Evolutionary conservation across 1,140 invertebrate species (phyloP).

Genomic region (Bombus terrestris): DNA sequence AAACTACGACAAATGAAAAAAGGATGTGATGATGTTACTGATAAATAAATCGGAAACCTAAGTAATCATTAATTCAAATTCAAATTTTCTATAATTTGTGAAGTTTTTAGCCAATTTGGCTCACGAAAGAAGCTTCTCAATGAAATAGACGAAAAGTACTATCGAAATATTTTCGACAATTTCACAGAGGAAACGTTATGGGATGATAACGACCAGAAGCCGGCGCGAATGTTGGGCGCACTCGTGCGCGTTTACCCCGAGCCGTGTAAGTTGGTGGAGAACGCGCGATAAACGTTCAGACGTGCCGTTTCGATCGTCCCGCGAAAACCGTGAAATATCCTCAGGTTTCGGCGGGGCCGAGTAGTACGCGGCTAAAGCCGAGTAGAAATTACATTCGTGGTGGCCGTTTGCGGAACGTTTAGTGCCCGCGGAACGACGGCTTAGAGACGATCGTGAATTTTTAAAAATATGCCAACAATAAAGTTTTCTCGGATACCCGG

Average conservation of each 20-base stretch:
- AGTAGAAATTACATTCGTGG: constrained; percentile 52
- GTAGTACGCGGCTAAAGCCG: constrained; percentile 42
- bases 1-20: too few relatives aligned
- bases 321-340: constrained; percentile 67
- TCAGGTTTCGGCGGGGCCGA: constrained; percentile 39
- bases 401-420: constrained; percentile 62
- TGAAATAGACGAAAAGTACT: background rate
- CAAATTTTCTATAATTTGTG: background rate
- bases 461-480: constrained; percentile 65
- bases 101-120: background rate
- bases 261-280: constrained; percentile 2
- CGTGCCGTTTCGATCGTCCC: constrained; percentile 57
- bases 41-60: too few relatives aligned
- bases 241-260: background rate
- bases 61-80: too few relatives aligned
- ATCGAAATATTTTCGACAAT: background rate
- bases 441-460: constrained; percentile 62
- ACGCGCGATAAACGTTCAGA: constrained; percentile 58
- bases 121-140: background rate
- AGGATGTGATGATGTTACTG: too few relatives aligned
- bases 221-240: constrained; percentile 39
- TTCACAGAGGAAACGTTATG: background rate
- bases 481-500: constrained; percentile 36
- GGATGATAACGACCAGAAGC: constrained; percentile 24
- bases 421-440: constrained; percentile 59